Evolutionary conservation across 2,113 vertebrate species (phyloP).

Genomic region (Lipophrys pholis): DNA sequence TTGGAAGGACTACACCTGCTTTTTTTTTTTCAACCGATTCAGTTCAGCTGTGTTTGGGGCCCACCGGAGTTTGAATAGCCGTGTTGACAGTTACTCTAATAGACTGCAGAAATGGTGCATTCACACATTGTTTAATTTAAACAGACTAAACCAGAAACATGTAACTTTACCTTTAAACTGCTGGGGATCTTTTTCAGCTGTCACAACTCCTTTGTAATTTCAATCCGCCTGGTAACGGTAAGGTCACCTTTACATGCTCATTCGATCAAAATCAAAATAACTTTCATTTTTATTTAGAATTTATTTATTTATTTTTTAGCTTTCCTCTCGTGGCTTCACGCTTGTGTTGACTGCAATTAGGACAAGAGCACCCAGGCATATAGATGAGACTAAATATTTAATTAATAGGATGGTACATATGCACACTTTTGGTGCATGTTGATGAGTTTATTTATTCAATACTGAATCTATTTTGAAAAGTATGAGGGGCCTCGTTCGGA

Average conservation of each 20-base stretch:
- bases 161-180: too few relatives aligned
- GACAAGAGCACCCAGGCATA: constrained; percentile 78
- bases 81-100: too few relatives aligned
- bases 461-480: constrained; percentile 36
- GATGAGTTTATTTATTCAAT: constrained; percentile 75
- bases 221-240: too few relatives aligned
- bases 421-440: constrained; percentile 65
- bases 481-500: constrained; percentile 22
- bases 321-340: constrained; percentile 77
- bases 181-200: too few relatives aligned
- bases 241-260: constrained; percentile 4
- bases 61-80: too few relatives aligned
- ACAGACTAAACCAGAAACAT: too few relatives aligned
- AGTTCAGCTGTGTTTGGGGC: too few relatives aligned
- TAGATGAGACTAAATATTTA: constrained; percentile 83
- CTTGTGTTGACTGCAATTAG: constrained; percentile 87
- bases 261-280: constrained; percentile 65
- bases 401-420: constrained; percentile 82
- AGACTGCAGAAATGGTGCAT: too few relatives aligned
- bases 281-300: constrained; percentile 72
- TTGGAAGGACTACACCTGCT: too few relatives aligned
- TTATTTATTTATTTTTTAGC: constrained; percentile 32
- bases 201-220: too few relatives aligned
- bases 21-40: too few relatives aligned
- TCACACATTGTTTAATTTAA: too few relatives aligned